Conservation (phyloP, 2,113 vertebrate species). For the Indicator indicator region DNA sequence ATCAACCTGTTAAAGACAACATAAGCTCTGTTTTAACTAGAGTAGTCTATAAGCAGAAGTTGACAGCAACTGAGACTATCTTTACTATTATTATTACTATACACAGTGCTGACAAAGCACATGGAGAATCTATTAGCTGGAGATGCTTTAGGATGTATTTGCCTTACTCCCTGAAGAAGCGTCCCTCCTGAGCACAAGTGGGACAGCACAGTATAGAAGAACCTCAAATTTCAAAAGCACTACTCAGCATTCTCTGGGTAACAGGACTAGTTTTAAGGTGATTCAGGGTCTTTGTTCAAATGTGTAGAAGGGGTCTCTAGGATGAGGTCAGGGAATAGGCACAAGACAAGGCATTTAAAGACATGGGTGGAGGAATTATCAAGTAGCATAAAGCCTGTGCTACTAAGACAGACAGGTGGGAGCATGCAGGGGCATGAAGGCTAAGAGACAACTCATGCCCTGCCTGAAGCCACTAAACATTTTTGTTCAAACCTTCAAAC, state of each 20-base stretch:
- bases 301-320: background rate
- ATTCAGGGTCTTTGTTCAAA: background rate
- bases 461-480: background rate
- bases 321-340: background rate
- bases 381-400: background rate
- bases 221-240: background rate
- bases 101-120: background rate
- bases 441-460: background rate
- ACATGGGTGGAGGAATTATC: rapidly evolving
- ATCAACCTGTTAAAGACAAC: conserved; percentile 83
- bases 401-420: background rate
- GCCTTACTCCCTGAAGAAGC: background rate
- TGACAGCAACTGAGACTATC: background rate
- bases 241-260: background rate
- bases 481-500: background rate
- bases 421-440: background rate
- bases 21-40: background rate
- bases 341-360: background rate
- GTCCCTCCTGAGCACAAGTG: background rate
- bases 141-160: background rate
- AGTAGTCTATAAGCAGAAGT: background rate
- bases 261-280: background rate
- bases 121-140: background rate
- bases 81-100: background rate
- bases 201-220: background rate